A percentile compares a stretch with the other conserved stretches of the same genome.
Conservation (phyloP, 1,140 invertebrate genomes). For the Coptotermes formosanus region DNA sequence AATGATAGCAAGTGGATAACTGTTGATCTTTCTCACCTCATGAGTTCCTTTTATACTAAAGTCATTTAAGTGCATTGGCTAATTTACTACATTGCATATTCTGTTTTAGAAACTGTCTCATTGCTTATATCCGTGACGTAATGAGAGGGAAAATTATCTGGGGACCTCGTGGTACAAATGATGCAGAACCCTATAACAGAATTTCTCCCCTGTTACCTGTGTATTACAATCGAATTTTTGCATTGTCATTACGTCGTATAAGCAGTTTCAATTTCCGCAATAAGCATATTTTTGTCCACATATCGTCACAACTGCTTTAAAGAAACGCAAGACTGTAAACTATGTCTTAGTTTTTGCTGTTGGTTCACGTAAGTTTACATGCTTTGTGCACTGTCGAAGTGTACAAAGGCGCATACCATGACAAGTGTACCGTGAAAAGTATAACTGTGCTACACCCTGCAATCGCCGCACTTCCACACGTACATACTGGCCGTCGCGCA, state of each 20-base stretch:
- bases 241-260: not conserved
- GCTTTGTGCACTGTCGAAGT: not conserved
- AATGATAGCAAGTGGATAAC: not conserved
- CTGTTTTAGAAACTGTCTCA: not conserved
- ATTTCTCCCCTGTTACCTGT: not conserved
- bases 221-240: not conserved
- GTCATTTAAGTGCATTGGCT: not conserved
- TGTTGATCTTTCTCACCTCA: not conserved
- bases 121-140: not conserved
- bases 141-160: not conserved
- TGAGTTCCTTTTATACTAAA: constrained; percentile 7
- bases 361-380: not conserved
- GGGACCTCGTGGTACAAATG: constrained; percentile 5
- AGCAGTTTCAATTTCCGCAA: not conserved
- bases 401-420: not conserved
- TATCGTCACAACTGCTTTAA: not conserved
- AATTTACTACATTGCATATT: constrained; percentile 4
- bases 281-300: not conserved
- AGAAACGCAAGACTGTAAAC: not conserved
- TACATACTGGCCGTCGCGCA: not conserved
- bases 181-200: not conserved
- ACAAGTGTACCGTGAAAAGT: not conserved
- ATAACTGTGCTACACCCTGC: not conserved
- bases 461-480: not conserved
- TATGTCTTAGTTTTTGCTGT: not conserved